Conservation (phyloP, 2,797 vertebrate species). For the Nothura maculosa region DNA sequence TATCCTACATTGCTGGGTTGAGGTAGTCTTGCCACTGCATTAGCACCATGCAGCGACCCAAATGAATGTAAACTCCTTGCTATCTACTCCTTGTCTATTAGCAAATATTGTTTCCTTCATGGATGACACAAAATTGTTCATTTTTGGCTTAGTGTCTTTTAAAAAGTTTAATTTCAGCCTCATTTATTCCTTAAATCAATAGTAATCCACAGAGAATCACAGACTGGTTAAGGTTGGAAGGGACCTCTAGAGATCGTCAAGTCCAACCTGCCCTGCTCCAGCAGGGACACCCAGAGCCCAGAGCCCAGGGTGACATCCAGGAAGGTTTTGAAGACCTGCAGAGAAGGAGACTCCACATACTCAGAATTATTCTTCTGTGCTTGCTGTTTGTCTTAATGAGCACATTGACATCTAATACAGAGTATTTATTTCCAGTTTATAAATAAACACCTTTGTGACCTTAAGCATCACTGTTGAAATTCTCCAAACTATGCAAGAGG, state of each 20-base stretch:
- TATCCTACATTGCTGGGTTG: neutral
- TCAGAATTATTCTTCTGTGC: neutral
- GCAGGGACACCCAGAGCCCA: no score
- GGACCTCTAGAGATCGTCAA: no score
- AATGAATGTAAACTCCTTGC: neutral
- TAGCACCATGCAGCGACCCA: neutral
- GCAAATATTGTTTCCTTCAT: neutral
- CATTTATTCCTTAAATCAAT: neutral
- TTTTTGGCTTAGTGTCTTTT: neutral
- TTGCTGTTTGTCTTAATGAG: neutral
- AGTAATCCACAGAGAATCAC: neutral
- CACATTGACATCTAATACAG: neutral
- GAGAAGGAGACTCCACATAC: neutral
- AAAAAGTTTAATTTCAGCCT: neutral
- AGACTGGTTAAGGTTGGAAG: no score
- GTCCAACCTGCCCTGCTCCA: no score
- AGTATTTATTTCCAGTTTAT: neutral
- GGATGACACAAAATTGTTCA: neutral
- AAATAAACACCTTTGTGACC: neutral
- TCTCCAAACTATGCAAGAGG: neutral
- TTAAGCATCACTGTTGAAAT: neutral
- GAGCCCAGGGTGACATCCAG: no score
- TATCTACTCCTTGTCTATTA: neutral
- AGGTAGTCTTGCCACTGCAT: neutral
- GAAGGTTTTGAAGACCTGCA: no score